Conservation (phyloP, 2,797 vertebrate species). For the Cossypha polioptera region DNA sequence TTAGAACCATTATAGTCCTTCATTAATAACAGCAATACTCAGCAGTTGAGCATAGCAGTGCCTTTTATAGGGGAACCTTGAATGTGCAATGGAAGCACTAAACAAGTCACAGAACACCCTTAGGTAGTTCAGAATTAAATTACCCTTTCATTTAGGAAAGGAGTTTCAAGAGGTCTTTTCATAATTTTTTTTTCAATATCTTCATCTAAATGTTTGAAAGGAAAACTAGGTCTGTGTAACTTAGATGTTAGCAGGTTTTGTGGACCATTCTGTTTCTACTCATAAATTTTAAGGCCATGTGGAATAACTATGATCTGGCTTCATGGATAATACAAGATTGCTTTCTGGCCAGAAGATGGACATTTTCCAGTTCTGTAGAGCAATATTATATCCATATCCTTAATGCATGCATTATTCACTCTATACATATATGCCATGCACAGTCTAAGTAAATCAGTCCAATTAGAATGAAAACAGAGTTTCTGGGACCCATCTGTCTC, state of each 20-base stretch:
- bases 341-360: not conserved
- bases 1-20: constrained; percentile 4
- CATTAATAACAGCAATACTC: constrained; percentile 31
- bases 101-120: not conserved
- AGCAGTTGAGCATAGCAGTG: not conserved
- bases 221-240: not conserved
- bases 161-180: not conserved
- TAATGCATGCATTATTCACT: not conserved
- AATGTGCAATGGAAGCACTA: not conserved
- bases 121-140: not conserved
- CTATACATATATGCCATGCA: not conserved
- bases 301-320: not conserved
- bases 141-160: not conserved
- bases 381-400: not conserved
- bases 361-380: not conserved
- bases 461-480: not conserved
- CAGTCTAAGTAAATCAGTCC: not conserved
- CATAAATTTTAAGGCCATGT: not conserved
- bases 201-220: not conserved
- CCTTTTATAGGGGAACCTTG: not conserved
- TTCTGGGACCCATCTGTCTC: not conserved
- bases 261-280: not conserved
- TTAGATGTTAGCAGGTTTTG: not conserved
- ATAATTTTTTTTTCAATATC: not conserved
- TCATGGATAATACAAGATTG: not conserved